Conservation (phyloP, 2,113 vertebrate genomes). For the Tupaia chinensis region DNA sequence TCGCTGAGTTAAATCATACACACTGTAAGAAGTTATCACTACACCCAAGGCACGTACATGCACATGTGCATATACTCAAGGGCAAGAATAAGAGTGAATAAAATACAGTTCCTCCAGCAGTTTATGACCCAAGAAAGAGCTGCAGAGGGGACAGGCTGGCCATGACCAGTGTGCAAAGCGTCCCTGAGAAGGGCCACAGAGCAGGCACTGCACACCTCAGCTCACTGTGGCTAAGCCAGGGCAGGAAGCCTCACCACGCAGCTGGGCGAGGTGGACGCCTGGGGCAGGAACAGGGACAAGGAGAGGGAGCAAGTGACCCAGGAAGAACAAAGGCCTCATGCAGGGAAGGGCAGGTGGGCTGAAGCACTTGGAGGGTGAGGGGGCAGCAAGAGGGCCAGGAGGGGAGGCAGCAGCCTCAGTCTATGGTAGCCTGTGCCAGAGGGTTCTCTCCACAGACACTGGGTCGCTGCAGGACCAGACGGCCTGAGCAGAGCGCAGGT, state of each 20-base stretch:
- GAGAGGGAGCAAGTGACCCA: neutral
- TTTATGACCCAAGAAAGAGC: neutral
- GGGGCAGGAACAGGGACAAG: neutral
- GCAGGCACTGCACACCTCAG: too few species aligned
- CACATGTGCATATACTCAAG: neutral
- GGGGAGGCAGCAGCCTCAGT: neutral
- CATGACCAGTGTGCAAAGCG: neutral
- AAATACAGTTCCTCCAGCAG: neutral
- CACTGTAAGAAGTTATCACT: neutral
- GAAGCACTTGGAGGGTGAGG: neutral
- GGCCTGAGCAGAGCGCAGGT: neutral
- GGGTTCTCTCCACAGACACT: neutral
- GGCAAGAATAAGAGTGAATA: neutral
- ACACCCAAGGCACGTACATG: neutral
- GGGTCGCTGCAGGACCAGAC: neutral
- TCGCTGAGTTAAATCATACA: neutral
- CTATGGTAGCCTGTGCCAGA: too few species aligned
- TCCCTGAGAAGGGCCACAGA: neutral
- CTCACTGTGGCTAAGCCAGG: neutral
- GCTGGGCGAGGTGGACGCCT: accelerated
- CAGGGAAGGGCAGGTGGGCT: neutral
- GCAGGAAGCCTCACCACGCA: neutral
- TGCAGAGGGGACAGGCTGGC: too few species aligned
- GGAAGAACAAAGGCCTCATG: neutral
- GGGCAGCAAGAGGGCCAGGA: neutral